A percentile compares a stretch with the other conserved stretches of the same genome.
Evolutionary conservation across 2,888 invertebrate genomes (phyloP).

Genomic region (Eudasyphora cyanicolor): DNA sequence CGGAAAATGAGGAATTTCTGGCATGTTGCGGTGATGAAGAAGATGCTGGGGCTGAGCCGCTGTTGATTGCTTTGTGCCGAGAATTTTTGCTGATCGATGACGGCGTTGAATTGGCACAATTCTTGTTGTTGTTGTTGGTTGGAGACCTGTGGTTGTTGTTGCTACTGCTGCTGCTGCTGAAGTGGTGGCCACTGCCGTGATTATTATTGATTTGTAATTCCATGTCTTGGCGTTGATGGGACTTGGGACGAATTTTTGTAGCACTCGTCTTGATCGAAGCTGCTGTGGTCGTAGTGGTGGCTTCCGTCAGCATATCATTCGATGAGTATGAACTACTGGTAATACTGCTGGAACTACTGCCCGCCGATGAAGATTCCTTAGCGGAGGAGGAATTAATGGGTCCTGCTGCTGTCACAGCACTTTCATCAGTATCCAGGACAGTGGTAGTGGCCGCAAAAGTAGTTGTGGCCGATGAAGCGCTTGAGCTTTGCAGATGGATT

Average conservation of each 20-base stretch:
- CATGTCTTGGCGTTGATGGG: conserved; percentile 72
- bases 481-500: conserved; percentile 14
- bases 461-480: conserved; percentile 42
- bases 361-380: conserved; percentile 50
- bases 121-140: conserved; percentile 67
- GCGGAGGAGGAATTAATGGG: conserved; percentile 6
- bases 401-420: conserved; percentile 13
- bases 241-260: conserved; percentile 71
- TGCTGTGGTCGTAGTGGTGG: conserved; percentile 71
- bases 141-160: conserved; percentile 56
- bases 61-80: conserved; percentile 30
- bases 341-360: conserved; percentile 72
- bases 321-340: conserved; percentile 72
- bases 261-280: conserved; percentile 72
- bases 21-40: neutral
- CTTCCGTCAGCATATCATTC: conserved; percentile 67
- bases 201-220: conserved; percentile 75
- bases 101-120: conserved; percentile 63
- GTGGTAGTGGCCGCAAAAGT: conserved; percentile 47
- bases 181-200: conserved; percentile 68
- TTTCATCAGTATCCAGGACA: conserved; percentile 35
- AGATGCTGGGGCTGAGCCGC: neutral
- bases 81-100: conserved; percentile 36
- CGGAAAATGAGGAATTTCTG: conserved; percentile 51
- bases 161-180: conserved; percentile 64